Evolutionary conservation across 2,113 vertebrate species (phyloP).

Genomic region (Myodes glareolus): DNA sequence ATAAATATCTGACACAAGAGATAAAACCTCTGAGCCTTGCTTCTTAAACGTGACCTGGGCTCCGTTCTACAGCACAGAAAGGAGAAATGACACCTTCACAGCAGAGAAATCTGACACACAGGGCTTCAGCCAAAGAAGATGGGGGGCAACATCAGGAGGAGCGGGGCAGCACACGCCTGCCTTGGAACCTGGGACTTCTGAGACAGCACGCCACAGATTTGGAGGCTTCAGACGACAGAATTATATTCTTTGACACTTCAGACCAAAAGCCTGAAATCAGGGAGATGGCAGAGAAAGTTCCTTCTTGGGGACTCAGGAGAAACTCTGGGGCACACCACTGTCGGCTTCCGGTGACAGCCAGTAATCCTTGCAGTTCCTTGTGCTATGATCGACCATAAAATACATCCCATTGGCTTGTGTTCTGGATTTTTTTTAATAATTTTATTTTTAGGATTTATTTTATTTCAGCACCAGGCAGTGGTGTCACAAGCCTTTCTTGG

Average conservation of each 20-base stretch:
- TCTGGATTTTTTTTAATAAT: not conserved
- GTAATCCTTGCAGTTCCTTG: not conserved
- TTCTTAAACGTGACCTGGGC: not conserved
- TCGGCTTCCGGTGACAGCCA: not conserved
- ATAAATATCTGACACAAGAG: not conserved
- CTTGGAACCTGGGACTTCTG: not conserved
- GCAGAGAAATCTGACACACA: not conserved
- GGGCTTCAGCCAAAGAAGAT: not conserved
- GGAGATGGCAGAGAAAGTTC: not conserved
- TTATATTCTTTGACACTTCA: not conserved
- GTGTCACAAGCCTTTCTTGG: not conserved
- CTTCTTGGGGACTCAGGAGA: no score
- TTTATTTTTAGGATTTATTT: not conserved
- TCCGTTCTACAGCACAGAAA: not conserved
- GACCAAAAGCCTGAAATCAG: not conserved
- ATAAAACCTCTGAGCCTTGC: not conserved
- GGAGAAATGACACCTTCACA: not conserved
- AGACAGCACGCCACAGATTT: not conserved
- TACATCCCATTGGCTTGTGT: not conserved
- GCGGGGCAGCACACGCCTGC: not conserved
- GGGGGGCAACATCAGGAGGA: not conserved
- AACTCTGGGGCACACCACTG: not conserved
- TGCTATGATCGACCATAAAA: not conserved
- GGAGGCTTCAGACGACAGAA: not conserved
- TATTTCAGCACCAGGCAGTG: not conserved